Evolutionary conservation across 2,888 invertebrate species (phyloP).

Genomic region (Andrena trimmerana): DNA sequence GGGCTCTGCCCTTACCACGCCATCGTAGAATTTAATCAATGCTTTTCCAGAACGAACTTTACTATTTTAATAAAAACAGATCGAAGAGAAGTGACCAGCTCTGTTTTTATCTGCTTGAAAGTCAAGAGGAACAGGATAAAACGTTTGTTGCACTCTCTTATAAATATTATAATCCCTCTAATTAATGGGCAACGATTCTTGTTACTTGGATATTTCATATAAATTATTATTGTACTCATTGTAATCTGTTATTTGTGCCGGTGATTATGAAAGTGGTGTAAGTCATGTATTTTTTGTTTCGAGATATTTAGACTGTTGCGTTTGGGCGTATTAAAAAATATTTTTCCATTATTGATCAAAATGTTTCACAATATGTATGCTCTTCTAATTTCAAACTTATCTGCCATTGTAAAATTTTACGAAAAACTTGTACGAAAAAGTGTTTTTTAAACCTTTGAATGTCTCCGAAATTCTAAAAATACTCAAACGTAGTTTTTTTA

Average conservation of each 20-base stretch:
- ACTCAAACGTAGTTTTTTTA: no score
- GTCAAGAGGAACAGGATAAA: neutral
- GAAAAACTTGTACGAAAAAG: no score
- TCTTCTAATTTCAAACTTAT: no score
- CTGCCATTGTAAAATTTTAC: no score
- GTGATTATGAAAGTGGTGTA: no score
- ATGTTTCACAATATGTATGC: no score
- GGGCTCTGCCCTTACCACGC: neutral
- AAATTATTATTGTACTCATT: neutral
- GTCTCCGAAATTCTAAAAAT: no score
- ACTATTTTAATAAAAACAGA: neutral
- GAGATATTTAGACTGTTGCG: no score
- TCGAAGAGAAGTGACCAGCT: neutral
- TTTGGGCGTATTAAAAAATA: no score
- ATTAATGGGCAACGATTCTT: neutral
- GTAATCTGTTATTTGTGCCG: neutral
- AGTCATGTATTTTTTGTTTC: no score
- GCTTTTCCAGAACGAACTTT: neutral
- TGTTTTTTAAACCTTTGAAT: no score
- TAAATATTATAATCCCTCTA: neutral
- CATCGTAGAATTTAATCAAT: conserved; percentile 5
- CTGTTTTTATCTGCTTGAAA: neutral
- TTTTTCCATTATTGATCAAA: no score
- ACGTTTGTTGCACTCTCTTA: neutral
- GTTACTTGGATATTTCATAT: neutral